A percentile compares a stretch with the other conserved stretches of the same genome.
phyloP scores from a whole-genome alignment of 1,140 invertebrate species.

The Zaprionus davidi region DNA sequence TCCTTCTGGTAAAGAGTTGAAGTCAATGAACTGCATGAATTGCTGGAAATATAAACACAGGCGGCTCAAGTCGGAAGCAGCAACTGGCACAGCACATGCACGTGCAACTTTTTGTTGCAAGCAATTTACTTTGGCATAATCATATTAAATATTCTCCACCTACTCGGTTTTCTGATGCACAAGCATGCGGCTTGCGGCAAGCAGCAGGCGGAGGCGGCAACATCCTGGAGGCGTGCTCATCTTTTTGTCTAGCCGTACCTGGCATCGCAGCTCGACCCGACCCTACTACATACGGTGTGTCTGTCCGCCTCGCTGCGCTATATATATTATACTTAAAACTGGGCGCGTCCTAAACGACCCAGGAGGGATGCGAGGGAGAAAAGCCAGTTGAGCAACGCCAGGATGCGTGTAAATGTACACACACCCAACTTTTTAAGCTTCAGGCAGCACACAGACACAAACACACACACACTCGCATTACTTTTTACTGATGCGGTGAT shows the following conservation, averaged over 20 bases:
- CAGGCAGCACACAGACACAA: slow-evolving; percentile 51
- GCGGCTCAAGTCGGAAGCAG: slow-evolving; percentile 9
- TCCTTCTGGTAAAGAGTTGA: slow-evolving; percentile 3
- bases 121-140: slow-evolving; percentile 81
- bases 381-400: slow-evolving; percentile 12
- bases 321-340: slow-evolving; percentile 76
- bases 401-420: slow-evolving; percentile 54
- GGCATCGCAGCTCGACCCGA: slow-evolving; percentile 34
- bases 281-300: background rate
- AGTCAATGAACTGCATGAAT: slow-evolving; percentile 42
- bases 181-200: slow-evolving; percentile 15
- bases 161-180: slow-evolving; percentile 55
- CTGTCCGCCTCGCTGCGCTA: slow-evolving; percentile 32
- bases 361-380: background rate
- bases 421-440: slow-evolving; percentile 71
- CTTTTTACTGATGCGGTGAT: slow-evolving; percentile 61
- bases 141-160: slow-evolving; percentile 82
- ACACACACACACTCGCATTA: slow-evolving; percentile 26
- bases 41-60: slow-evolving; percentile 19
- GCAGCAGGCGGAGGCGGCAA: slow-evolving; percentile 10
- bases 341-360: slow-evolving; percentile 52
- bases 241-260: slow-evolving; percentile 77
- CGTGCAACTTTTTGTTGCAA: slow-evolving; percentile 78
- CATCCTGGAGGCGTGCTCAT: slow-evolving; percentile 64
- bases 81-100: slow-evolving; percentile 19